Base-by-base conservation (phyloP, 2,888 invertebrate genomes). In the Thymelicus sylvestris region DNA sequence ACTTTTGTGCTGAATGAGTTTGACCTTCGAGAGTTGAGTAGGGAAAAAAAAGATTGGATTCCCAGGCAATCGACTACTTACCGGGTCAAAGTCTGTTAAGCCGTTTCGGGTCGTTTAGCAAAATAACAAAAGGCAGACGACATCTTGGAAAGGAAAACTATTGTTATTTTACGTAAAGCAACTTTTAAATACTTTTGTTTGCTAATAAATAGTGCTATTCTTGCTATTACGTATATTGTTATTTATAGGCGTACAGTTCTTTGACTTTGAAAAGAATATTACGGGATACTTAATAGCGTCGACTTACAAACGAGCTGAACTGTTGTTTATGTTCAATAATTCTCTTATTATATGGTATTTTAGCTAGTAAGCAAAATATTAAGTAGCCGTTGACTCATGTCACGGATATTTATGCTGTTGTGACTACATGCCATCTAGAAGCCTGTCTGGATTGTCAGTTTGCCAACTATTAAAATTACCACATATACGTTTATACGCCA, bases 11-110 rank as follows among this genome's bases (percentile, higher is more conserved):
- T 55, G 44, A 63, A 63, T 57, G 47, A 66, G 67, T 60, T 60
- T 67, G 61, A 62, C 67, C 67, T 67, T 67, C 62, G 62, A 44
- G 39, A 67, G 60, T 61, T 61, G 3, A n/a, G 66, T 15, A 47
- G 6, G 7, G 19, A 50, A 67, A 67, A 67, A 66, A 67, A 57
- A 38, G 1, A 69, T 64, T 39, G 69, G 24, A 48, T 69, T 69
- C 57, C 19, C 24, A 50, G 48, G 59, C 59, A 64, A 59, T 67
- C 19, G 67, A 50, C 55, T 64, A 64, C 63, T 64, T 64, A 69
- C 68, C 48, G 19, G 67, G 57, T 59, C 63, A 68, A 68, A 62
- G 47, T 63, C 63, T 57, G 47, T 57, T 41, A 39, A 55, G 31
- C 62, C 55, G 55, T 47, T 55, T 38, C 57, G 24, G 57, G 31